These are phyloP conservation scores for Isoperla grammatica DNA, from an alignment of 2,888 invertebrate species.

Conservation along the genomic window DNA sequence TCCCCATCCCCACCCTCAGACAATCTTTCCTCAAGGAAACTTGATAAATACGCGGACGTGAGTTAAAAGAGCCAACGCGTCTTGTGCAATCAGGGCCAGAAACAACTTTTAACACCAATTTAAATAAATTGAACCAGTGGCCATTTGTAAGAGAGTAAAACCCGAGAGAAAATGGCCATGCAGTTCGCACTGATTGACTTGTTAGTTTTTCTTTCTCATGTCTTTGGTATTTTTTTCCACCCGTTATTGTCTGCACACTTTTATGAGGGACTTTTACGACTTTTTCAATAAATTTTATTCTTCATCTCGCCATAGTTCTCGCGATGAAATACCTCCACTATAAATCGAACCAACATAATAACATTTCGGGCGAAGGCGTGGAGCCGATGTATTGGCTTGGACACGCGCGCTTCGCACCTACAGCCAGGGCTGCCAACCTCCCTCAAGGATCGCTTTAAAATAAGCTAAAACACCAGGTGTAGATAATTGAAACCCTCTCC, in stretches of 20 bases:
- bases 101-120: not conserved
- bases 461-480: slow-evolving; percentile 3
- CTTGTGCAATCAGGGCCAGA: not conserved
- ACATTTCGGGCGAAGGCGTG: too few relatives aligned
- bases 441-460: not conserved
- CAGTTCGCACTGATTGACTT: too few relatives aligned
- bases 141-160: not conserved
- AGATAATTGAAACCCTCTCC: slow-evolving; percentile 4
- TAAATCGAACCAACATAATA: too few relatives aligned
- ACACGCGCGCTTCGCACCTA: too few relatives aligned
- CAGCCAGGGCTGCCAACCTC: too few relatives aligned
- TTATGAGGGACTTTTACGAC: not conserved
- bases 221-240: too few relatives aligned
- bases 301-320: too few relatives aligned
- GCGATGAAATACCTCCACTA: too few relatives aligned
- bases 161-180: not conserved
- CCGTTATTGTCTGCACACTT: not conserved
- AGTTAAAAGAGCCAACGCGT: not conserved
- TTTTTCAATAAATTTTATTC: too few relatives aligned
- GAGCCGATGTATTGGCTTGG: too few relatives aligned
- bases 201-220: too few relatives aligned
- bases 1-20: not conserved
- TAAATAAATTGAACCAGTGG: not conserved
- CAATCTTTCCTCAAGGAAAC: slow-evolving; percentile 1
- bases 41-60: slow-evolving; percentile 10